phyloP scores from a whole-genome alignment of 2,113 vertebrate species.

The Myanophis thanlyinensis region DNA sequence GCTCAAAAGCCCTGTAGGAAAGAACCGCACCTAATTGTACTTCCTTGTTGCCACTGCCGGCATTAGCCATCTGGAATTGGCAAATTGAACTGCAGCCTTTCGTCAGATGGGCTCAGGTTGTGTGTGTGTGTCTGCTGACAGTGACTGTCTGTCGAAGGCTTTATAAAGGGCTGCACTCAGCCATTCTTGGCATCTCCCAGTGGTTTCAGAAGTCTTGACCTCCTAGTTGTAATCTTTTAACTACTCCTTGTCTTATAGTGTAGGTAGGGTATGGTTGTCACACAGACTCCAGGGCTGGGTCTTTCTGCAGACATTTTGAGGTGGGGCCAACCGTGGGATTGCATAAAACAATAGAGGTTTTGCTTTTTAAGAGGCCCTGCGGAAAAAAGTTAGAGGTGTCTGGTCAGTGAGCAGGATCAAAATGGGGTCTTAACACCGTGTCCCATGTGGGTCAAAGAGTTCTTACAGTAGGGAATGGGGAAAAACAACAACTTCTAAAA shows the following conservation, averaged over 20 bases:
- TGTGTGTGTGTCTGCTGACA: neutral
- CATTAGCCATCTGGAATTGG: neutral
- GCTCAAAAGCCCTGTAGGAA: neutral
- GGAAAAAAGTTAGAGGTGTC: slow-evolving; percentile 14
- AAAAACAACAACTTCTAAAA: neutral
- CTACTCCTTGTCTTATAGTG: neutral
- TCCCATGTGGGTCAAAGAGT: neutral
- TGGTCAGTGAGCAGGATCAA: neutral
- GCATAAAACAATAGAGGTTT: slow-evolving; percentile 14
- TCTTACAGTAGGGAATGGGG: neutral
- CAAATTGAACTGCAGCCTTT: neutral
- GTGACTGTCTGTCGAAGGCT: neutral
- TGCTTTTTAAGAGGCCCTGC: slow-evolving; percentile 12
- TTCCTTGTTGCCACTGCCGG: neutral
- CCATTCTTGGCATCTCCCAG: neutral
- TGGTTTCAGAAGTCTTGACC: neutral
- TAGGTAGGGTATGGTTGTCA: neutral
- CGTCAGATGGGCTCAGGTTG: neutral
- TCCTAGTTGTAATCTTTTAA: neutral
- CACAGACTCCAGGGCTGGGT: fast-evolving
- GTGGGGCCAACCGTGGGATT: slow-evolving; percentile 1
- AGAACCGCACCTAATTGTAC: neutral
- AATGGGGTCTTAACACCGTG: neutral
- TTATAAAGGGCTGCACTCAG: neutral
- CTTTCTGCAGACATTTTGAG: slow-evolving; percentile 22